These are phyloP conservation scores for Chelon auratus DNA, from an alignment of 2,797 vertebrate genomes.

Conservation along the genomic window DNA sequence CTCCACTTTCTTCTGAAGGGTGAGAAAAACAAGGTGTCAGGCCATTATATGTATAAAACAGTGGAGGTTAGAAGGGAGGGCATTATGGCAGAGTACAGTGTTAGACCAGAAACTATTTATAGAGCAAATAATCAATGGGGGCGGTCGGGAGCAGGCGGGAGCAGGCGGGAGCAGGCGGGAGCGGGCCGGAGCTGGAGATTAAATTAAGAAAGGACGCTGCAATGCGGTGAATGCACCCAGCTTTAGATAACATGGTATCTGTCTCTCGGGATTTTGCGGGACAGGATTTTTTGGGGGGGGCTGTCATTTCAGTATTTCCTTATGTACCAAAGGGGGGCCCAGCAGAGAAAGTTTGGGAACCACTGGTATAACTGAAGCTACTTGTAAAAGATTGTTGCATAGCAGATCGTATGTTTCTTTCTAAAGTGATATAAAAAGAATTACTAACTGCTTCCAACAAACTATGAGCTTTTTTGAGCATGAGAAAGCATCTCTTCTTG, in stretches of 20 bases:
- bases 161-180: no score
- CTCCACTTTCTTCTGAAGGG: slow-evolving; percentile 82
- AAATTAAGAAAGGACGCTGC: no score
- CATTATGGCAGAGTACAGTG: slow-evolving; percentile 60
- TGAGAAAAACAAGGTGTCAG: slow-evolving; percentile 47
- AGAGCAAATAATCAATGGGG: no score
- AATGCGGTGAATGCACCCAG: no score
- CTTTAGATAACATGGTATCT: no score
- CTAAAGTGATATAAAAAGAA: not conserved
- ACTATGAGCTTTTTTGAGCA: not conserved
- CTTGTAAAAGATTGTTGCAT: not conserved
- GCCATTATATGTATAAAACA: not conserved
- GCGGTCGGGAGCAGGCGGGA: no score
- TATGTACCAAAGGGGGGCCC: no score
- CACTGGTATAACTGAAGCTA: not conserved
- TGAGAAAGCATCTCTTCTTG: not conserved
- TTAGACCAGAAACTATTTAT: slow-evolving; percentile 54
- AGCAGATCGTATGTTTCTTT: not conserved
- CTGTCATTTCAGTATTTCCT: no score
- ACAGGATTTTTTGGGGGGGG: no score
- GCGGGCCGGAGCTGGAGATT: no score
- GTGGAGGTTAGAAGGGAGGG: slow-evolving; percentile 52
- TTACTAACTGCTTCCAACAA: slow-evolving; percentile 8
- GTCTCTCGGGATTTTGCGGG: no score
- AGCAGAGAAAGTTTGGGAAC: no score